A percentile compares a stretch with the other conserved stretches of the same genome.
Conservation (phyloP, 2,888 invertebrate species). For the Beris chalybata region DNA sequence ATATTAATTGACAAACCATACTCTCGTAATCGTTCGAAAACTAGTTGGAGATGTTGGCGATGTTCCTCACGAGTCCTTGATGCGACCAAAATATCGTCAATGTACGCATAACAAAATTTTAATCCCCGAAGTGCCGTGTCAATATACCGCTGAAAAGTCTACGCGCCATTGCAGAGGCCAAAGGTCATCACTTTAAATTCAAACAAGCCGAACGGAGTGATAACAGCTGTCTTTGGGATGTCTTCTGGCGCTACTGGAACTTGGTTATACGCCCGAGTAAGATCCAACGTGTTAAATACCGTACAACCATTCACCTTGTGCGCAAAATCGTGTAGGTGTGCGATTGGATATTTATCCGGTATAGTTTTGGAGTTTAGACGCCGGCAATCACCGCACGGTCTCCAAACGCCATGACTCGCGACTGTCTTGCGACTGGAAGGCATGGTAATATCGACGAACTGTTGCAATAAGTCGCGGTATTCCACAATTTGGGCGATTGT, state of each 20-base stretch:
- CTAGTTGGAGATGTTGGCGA: not conserved
- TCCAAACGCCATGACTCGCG: no score
- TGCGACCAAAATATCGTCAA: not conserved
- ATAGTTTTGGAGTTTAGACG: no score
- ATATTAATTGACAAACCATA: not conserved
- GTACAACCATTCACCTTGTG: no score
- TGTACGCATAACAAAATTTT: not conserved
- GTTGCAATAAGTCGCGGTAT: no score
- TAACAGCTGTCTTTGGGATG: not conserved
- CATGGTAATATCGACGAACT: no score
- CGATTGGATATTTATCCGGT: no score
- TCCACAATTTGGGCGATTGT: no score
- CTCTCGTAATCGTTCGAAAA: not conserved
- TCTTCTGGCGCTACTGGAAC: not conserved
- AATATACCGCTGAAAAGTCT: conserved; percentile 4
- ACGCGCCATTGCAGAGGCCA: not conserved
- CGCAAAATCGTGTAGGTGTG: no score
- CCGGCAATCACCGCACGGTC: no score
- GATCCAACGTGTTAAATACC: not conserved
- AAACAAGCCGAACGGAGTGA: conserved; percentile 8
- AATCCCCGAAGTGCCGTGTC: conserved; percentile 4
- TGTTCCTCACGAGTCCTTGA: not conserved
- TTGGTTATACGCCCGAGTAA: conserved; percentile 1
- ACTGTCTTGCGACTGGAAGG: no score
- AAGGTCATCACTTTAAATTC: conserved; percentile 12